Evolutionary conservation across 53 echinoderm and acorn worm genomes (phyloP), one percentile per base, ranked within the genome.

Genomic region (Patiria pectinifera): DNA sequence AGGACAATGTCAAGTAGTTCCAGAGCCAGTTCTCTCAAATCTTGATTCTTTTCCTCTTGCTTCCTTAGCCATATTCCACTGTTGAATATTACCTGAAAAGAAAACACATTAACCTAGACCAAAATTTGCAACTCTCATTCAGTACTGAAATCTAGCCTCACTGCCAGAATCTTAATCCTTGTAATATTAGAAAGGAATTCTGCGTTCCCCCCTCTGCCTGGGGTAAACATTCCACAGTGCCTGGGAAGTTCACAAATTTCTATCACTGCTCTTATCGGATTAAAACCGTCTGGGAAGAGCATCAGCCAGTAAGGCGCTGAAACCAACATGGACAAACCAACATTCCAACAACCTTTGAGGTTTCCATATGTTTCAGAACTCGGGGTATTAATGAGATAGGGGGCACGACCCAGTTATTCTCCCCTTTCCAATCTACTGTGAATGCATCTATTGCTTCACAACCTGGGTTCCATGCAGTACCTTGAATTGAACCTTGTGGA

Each of bases 401-500:
- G 2, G 91, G 72, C 11, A 91, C 83, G 0, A 91, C 82, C 91
- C 91, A 91, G 45, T 91, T 91, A 48, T 91, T 91, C 21, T 91
- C 91, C 12, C 1, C 63, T 25, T 78, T 59, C 91, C 91, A 91
- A 24, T 82, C 6, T 1, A 81, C 82, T 24, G 91, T 83, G 46
- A 84, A 91, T 21, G 92, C 61, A 84, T 91, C 84, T 21, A 91
- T 59, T 18, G 71, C 49, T 62, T 91, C 92, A 21, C 76, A 48
- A 59, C 79, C 83, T 18, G 83, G 91, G n/a, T 91, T 91, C 91
- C 91, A 35, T 35, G 35, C 35, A 91, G 16, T 60, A 70, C 63
- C 83, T 91, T 62, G 91, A 91, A 91, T 91, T 91, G 47, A 91
- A 91, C 6, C 91, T 59, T 2, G 91, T 48, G 90, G 90, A 24